Evolutionary conservation across 1,140 invertebrate species (phyloP), one percentile per base, ranked within the genome.

Genomic region (Bradynema listronoti): DNA sequence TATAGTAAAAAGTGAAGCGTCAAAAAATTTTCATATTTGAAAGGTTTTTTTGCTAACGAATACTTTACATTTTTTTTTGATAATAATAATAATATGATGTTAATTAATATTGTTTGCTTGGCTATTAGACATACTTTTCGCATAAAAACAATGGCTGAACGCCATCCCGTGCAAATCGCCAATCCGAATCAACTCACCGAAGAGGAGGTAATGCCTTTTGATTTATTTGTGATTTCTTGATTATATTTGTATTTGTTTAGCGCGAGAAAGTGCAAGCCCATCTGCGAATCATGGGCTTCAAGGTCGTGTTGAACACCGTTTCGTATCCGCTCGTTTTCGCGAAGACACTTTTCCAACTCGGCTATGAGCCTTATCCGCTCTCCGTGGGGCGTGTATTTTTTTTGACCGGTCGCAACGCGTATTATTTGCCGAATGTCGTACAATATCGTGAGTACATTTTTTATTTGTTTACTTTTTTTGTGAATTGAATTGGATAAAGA

Each of bases 331-430:
- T 78, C n/a, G 50, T 47, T 1, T 68, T 73, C 5, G 47, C 62
- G 2, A 73, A 73, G 30, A 75, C 68, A 1, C 57, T 72, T n/a
- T 68, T 78, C 24, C 72, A 76, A 51, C 68, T 76, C 16, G 73
- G 73, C 0, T 62, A 75, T 42, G 73, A 76, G 49, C 73, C 73
- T 2, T 76, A 66, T 57, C 73, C 75, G 1, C 49, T 76, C 6
- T 66, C 51, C 6, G 66, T 43, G 9, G 73, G 75, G 39, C 69
- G 69, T 29, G 47, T 42, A 4, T 67, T 61, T 19, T 25, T 78
- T 25, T 32, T 59, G 22, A 61, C 61, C 29, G 73, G 73, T 25
- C 56, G 67, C 19, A 58, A 68, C 24, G 75, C 73, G 14, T 75
- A 78, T 30, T 78, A 68, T 56, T 50, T 75, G 16, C 73, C 73